Percentiles rank a stretch among this genome's conserved stretches.
Evolutionary conservation across 2,797 vertebrate genomes (phyloP).

Genomic region (Arrhamphus sclerolepis): DNA sequence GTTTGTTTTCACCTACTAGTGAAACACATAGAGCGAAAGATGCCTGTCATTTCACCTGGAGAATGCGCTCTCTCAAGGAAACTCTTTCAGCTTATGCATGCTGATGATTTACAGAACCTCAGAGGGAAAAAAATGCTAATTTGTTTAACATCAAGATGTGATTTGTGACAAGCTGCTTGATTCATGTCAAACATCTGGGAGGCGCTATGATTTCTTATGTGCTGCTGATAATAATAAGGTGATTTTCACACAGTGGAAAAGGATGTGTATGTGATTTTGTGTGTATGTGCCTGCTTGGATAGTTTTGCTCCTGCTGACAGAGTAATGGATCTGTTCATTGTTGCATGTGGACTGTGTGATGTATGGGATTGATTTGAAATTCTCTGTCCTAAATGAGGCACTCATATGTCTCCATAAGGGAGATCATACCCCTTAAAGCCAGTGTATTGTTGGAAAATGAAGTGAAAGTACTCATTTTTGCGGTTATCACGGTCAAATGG

Average conservation of each 20-base stretch:
- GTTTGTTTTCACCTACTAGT: constrained; percentile 57
- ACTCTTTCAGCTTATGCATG: constrained; percentile 45
- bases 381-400: constrained; percentile 76
- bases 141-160: constrained; percentile 66
- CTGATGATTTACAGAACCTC: constrained; percentile 62
- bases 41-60: constrained; percentile 50
- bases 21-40: constrained; percentile 28
- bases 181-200: constrained; percentile 80
- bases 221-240: constrained; percentile 69
- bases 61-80: constrained; percentile 52
- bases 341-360: constrained; percentile 79
- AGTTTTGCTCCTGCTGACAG: constrained; percentile 73
- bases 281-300: constrained; percentile 51
- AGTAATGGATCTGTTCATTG: constrained; percentile 80
- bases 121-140: constrained; percentile 62
- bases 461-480: constrained; percentile 54
- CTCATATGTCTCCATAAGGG: constrained; percentile 69
- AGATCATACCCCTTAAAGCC: constrained; percentile 32
- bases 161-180: constrained; percentile 74
- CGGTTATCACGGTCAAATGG: constrained; percentile 51
- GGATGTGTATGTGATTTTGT: constrained; percentile 23
- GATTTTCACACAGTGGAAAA: constrained; percentile 62
- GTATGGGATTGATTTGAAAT: constrained; percentile 83
- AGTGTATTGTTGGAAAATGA: constrained; percentile 52
- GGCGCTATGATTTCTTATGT: constrained; percentile 70